A percentile compares a stretch with the other conserved stretches of the same genome.
These are phyloP conservation scores for Gastrophryne carolinensis DNA, from an alignment of 2,797 vertebrate genomes.

Conservation along the genomic window DNA sequence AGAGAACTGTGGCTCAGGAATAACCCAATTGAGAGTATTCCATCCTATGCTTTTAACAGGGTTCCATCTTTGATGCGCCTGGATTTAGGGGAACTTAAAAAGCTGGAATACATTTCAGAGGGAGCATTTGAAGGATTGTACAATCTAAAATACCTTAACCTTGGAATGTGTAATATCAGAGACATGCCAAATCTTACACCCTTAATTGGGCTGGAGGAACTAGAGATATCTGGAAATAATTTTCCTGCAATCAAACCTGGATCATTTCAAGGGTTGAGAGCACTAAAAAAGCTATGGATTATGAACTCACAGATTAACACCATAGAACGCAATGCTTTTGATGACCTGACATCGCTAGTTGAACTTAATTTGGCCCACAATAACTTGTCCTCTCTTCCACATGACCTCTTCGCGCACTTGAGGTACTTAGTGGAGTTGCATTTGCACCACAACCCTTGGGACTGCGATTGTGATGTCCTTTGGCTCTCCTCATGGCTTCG, in stretches of 20 bases:
- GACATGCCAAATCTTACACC: conserved; percentile 92
- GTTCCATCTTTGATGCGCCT: conserved; percentile 95
- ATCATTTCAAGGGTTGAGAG: conserved; percentile 87
- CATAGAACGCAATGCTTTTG: conserved; percentile 95
- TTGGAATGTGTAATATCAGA: conserved; percentile 94
- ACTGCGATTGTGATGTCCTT: conserved; percentile 92
- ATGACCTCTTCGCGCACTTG: conserved; percentile 92
- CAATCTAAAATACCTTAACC: conserved; percentile 96
- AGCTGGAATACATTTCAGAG: conserved; percentile 95
- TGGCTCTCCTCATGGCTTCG: conserved; percentile 96
- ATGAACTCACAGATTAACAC: conserved; percentile 93
- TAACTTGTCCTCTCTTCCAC: conserved; percentile 91
- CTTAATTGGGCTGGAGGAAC: conserved; percentile 88
- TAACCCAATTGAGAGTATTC: conserved; percentile 98
- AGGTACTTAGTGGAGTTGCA: conserved; percentile 94
- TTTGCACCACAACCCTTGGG: conserved; percentile 97
- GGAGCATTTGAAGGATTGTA: conserved; percentile 93
- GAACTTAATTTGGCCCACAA: conserved; percentile 98
- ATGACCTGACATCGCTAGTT: conserved; percentile 90
- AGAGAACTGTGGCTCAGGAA: conserved; percentile 95
- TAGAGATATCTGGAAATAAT: conserved; percentile 96
- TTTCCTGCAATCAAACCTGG: conserved; percentile 89
- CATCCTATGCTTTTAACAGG: conserved; percentile 94
- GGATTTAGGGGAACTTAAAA: conserved; percentile 92
- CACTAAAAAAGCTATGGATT: conserved; percentile 94